Evolutionary conservation across 1,140 invertebrate species (phyloP).

Genomic region (Hylaeus volcanicus): DNA sequence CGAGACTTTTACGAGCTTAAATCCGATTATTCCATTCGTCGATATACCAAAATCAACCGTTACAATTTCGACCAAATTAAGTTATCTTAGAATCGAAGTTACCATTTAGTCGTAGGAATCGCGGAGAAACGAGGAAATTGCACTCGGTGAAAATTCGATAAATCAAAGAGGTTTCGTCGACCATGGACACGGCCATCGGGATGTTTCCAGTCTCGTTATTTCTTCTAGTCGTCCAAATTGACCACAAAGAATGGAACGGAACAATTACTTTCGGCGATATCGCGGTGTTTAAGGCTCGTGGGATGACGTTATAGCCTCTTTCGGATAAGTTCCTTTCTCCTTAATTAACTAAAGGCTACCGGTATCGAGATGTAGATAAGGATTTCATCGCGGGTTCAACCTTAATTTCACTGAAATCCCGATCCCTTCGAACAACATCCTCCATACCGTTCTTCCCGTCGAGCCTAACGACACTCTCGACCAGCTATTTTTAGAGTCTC

Average conservation of each 20-base stretch:
- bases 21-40: no score
- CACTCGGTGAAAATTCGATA: no score
- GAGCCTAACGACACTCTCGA: conserved; percentile 21
- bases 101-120: neutral
- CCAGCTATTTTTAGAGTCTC: neutral
- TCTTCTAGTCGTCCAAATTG: conserved; percentile 42
- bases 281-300: conserved; percentile 52
- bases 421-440: conserved; percentile 39
- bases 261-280: conserved; percentile 64
- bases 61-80: no score
- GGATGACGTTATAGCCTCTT: conserved; percentile 57
- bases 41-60: no score
- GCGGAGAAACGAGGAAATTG: no score
- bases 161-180: neutral
- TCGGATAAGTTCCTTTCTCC: conserved; percentile 65
- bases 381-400: conserved; percentile 65
- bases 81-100: no score
- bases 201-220: conserved; percentile 25
- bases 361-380: conserved; percentile 69
- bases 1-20: no score
- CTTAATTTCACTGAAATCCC: conserved; percentile 63
- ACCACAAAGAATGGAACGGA: conserved; percentile 25
- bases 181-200: neutral
- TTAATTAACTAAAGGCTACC: conserved; percentile 67
- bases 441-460: conserved; percentile 30